Base-by-base conservation (phyloP, 2,888 invertebrate species). In the Physocephala rufipes region DNA sequence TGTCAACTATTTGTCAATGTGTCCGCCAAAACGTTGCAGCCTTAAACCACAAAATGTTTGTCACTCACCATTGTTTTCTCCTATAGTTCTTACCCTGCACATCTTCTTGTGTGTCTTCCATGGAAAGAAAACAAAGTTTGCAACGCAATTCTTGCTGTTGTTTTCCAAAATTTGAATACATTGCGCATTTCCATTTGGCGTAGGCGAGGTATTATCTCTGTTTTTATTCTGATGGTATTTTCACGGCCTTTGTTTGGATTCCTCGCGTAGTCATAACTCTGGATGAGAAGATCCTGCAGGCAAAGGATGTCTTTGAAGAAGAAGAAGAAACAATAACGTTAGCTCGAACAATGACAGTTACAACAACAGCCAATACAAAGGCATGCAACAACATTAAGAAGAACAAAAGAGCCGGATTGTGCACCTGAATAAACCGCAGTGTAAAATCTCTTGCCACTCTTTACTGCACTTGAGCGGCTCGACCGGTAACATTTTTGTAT, bases 401-500 rank as follows among this genome's bases (percentile, higher is more conserved):
- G 30, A n/a, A 49, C 66, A 66, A 62, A 45, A 47, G 68, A 43
- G 26, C 16, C 53, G 9, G 58, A 1, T 59, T 43, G 47, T n/a
- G 47, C 63, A 63, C 63, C 63, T 63, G 47, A 45, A 4, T 47
- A 47, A 63, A n/a, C n/a, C 2, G 16, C 47, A 63, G 45, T 24
- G 16, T 26, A 26, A 24, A 36, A 1, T 45, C n/a, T n/a, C 21
- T 21, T 63, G 45, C 21, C 47, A 26, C 43, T 43, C 45, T 30
- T 21, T n/a, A 21, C 45, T 45, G 43, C 62, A 21, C 21, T 43
- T 62, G 43, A 62, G 69, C 62, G 51, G 63, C 63, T 64, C 66
- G 72, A 53, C 43, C 80, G 79, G 79, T 79, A 80, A 76, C 74
- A 75, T 76, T 77, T 79, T 79, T 77, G 78, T 79, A 79, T 79